These are phyloP conservation scores for Heliothis virescens DNA, from an alignment of 1,140 invertebrate genomes.

Conservation along the genomic window DNA sequence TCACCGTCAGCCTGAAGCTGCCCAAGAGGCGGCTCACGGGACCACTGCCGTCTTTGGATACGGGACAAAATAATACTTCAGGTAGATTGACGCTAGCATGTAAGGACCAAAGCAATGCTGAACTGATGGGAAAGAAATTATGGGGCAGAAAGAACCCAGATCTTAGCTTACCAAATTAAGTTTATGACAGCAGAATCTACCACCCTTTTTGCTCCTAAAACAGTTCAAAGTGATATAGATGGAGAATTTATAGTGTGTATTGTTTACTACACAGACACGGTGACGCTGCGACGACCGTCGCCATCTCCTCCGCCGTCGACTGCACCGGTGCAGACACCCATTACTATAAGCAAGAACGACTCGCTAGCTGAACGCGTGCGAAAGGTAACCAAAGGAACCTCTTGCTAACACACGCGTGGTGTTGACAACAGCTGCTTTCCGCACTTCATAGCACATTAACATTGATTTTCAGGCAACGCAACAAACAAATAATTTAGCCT, in stretches of 20 bases:
- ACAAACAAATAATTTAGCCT: not conserved
- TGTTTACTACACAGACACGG: conserved; percentile 65
- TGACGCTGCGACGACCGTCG: conserved; percentile 83
- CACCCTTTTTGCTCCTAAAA: no score
- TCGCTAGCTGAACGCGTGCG: conserved; percentile 87
- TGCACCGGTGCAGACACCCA: conserved; percentile 74
- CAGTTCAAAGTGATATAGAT: not conserved
- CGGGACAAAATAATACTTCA: conserved; percentile 79
- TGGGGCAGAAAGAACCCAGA: no score
- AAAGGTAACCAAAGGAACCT: conserved; percentile 78
- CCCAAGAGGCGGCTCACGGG: conserved; percentile 87
- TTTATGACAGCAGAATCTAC: no score
- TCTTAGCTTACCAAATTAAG: no score
- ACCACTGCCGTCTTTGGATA: conserved; percentile 82
- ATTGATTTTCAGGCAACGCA: not conserved
- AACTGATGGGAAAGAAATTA: no score
- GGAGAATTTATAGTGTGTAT: not conserved
- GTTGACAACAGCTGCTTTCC: no score
- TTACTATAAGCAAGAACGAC: conserved; percentile 87
- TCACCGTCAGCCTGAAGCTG: conserved; percentile 89
- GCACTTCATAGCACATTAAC: no score
- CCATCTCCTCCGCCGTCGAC: conserved; percentile 77
- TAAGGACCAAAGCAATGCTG: no score
- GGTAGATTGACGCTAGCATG: conserved; percentile 43
- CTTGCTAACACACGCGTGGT: not conserved